Evolutionary conservation across 1,140 invertebrate species (phyloP).

Genomic region (Drosophila mauritiana): DNA sequence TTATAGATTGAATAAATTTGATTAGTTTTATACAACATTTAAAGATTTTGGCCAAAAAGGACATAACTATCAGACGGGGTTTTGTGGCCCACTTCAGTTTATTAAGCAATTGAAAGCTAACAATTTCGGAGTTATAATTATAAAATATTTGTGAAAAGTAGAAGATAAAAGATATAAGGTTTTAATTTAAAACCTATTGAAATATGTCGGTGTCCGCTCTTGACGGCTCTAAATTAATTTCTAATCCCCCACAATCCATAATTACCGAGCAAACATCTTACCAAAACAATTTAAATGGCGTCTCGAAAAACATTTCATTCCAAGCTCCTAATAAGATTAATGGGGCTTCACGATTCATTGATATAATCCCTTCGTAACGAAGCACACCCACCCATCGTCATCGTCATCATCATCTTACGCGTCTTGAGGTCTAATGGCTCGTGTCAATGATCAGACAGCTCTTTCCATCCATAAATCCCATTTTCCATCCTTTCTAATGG

Average conservation of each 20-base stretch:
- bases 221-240: constrained; percentile 5
- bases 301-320: constrained; percentile 23
- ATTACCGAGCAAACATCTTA: constrained; percentile 33
- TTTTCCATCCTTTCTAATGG: constrained; percentile 23
- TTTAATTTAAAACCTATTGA: too few species aligned
- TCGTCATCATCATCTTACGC: constrained; percentile 38
- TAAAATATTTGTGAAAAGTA: too few species aligned
- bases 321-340: constrained; percentile 49
- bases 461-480: neutral
- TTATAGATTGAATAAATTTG: too few species aligned
- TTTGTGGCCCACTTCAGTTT: too few species aligned
- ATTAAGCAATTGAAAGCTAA: too few species aligned
- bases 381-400: constrained; percentile 2
- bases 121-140: too few species aligned
- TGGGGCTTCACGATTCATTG: constrained; percentile 39
- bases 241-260: constrained; percentile 20
- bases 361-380: constrained; percentile 30
- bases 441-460: constrained; percentile 54
- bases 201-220: too few species aligned
- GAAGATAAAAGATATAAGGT: too few species aligned
- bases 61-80: too few species aligned
- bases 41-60: too few species aligned
- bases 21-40: too few species aligned
- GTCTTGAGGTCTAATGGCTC: constrained; percentile 63
- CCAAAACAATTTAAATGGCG: constrained; percentile 50